A percentile compares a stretch with the other conserved stretches of the same genome.
Evolutionary conservation across 2,888 invertebrate species (phyloP).

Genomic region (Drosophila picticornis): DNA sequence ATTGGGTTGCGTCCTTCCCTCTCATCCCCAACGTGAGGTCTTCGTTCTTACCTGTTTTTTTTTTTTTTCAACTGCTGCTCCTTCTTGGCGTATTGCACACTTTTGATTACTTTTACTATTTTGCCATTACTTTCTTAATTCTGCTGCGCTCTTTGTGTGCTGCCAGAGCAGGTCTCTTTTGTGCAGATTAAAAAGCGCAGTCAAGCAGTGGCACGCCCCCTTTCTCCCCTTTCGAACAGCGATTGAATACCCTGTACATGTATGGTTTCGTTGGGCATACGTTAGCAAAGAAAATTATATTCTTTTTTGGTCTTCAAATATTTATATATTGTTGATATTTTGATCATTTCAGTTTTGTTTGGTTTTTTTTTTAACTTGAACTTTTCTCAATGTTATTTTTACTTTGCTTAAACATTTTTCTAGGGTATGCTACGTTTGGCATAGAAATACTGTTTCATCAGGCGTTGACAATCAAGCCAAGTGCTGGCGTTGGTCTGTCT

Average conservation of each 20-base stretch:
- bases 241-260: slow-evolving; percentile 34
- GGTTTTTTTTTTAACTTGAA: not conserved
- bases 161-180: slow-evolving; percentile 40
- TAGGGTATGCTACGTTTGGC: slow-evolving; percentile 18
- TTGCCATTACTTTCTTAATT: slow-evolving; percentile 53
- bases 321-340: not conserved
- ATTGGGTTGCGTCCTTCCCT: slow-evolving; percentile 19
- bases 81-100: slow-evolving; percentile 12
- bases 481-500: slow-evolving; percentile 52
- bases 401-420: not conserved
- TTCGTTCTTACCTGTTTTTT: not conserved
- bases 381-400: not conserved
- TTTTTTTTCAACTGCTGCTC: not conserved
- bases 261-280: not conserved
- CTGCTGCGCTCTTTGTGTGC: slow-evolving; percentile 25
- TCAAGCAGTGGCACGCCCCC: slow-evolving; percentile 57
- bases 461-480: slow-evolving; percentile 67
- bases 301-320: not conserved
- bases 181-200: slow-evolving; percentile 74
- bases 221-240: slow-evolving; percentile 35
- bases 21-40: not conserved
- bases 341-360: not conserved
- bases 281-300: not conserved
- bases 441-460: slow-evolving; percentile 1
- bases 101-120: slow-evolving; percentile 66